These are phyloP conservation scores for Pissodes strobi DNA, from an alignment of 1,140 invertebrate species.

Conservation along the genomic window DNA sequence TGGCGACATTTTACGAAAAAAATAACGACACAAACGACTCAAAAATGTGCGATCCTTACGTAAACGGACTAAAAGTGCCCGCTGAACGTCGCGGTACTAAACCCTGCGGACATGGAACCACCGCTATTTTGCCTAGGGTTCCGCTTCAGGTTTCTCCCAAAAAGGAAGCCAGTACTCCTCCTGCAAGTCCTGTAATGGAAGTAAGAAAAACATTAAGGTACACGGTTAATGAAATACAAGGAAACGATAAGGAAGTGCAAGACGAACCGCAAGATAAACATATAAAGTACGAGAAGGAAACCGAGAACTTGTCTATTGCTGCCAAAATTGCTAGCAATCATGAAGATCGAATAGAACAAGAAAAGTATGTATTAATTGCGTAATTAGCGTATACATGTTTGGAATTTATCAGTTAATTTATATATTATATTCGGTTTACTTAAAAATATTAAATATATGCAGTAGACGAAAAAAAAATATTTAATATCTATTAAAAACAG, in stretches of 20 bases:
- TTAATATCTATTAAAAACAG: too few species aligned
- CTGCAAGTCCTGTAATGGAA: conserved; percentile 46
- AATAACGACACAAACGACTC: conserved; percentile 28
- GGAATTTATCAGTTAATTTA: too few species aligned
- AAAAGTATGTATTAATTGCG: conserved; percentile 32
- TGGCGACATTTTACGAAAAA: conserved; percentile 41
- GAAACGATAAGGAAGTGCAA: neutral
- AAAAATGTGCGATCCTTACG: conserved; percentile 34
- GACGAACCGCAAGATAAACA: conserved; percentile 21
- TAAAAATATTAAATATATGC: too few species aligned
- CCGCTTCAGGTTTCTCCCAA: conserved; percentile 31
- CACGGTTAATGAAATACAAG: conserved; percentile 28
- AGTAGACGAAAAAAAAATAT: too few species aligned
- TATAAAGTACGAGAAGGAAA: conserved; percentile 3
- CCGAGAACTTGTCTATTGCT: neutral
- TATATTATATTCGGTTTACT: too few species aligned
- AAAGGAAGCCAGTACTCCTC: conserved; percentile 37
- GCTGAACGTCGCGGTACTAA: conserved; percentile 41
- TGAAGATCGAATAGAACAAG: conserved; percentile 5
- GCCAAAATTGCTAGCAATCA: neutral
- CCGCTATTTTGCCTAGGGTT: conserved; percentile 47
- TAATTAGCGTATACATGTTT: too few species aligned
- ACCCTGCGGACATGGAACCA: conserved; percentile 53
- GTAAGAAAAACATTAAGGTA: conserved; percentile 37
- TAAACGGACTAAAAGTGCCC: conserved; percentile 26